phyloP scores from a whole-genome alignment of 2,797 vertebrate species.

The Molossus alvarezi region DNA sequence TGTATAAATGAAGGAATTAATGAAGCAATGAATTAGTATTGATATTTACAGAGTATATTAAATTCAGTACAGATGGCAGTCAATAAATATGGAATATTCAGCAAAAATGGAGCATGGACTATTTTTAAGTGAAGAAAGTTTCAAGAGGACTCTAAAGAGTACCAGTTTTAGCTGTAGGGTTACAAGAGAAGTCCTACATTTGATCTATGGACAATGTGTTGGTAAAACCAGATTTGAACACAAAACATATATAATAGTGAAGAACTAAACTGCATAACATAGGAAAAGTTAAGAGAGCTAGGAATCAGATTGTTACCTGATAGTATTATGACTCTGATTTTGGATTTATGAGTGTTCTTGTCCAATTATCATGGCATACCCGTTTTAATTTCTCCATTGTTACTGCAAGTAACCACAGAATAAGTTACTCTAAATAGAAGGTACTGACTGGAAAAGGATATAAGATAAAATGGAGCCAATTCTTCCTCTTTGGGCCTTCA shows the following conservation, averaged over 20 bases:
- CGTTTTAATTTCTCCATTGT: conserved; percentile 20
- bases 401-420: conserved; percentile 45
- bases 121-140: conserved; percentile 52
- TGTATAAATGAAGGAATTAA: conserved; percentile 50
- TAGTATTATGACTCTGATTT: conserved; percentile 37
- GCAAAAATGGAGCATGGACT: neutral
- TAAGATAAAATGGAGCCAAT: neutral
- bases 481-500: neutral
- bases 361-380: neutral
- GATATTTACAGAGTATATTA: conserved; percentile 12
- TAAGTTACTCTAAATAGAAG: conserved; percentile 37
- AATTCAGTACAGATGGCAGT: neutral
- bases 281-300: conserved; percentile 34
- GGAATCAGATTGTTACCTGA: conserved; percentile 19
- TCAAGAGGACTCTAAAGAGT: conserved; percentile 5
- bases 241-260: neutral
- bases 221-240: conserved; percentile 38
- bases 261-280: conserved; percentile 24
- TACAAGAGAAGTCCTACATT: conserved; percentile 53
- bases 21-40: neutral
- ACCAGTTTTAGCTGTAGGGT: neutral
- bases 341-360: conserved; percentile 23
- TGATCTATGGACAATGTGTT: neutral
- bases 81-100: conserved; percentile 16
- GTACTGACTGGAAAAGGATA: neutral